Evolutionary conservation across 2,113 vertebrate species (phyloP).

Genomic region (Prunella himalayana): DNA sequence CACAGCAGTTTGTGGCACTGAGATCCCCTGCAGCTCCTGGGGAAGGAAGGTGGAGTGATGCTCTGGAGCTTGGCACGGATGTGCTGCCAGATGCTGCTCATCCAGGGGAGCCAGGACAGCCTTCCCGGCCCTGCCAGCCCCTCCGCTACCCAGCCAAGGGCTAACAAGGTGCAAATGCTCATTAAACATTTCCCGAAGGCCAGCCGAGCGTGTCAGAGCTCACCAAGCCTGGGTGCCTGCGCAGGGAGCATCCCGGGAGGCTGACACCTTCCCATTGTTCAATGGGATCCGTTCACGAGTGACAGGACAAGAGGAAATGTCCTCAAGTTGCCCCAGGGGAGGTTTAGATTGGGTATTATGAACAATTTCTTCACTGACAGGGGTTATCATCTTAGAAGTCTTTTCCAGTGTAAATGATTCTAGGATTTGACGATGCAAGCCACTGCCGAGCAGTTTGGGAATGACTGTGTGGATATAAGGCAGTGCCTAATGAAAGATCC

Average conservation of each 20-base stretch:
- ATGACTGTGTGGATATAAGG: fast-evolving
- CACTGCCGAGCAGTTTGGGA: not conserved
- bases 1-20: fast-evolving
- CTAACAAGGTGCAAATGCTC: not conserved
- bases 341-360: not conserved
- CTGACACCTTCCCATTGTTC: not conserved
- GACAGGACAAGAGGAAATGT: not conserved
- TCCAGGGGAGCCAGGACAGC: not conserved
- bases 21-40: fast-evolving
- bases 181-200: fast-evolving
- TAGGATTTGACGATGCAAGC: fast-evolving
- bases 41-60: not conserved
- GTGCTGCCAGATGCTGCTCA: not conserved
- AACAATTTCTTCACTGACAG: not conserved
- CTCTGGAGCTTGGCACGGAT: not conserved
- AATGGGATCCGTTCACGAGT: not conserved
- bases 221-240: fast-evolving
- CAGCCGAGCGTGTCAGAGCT: not conserved
- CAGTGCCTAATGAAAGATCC: not conserved
- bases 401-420: not conserved
- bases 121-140: not conserved
- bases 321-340: not conserved
- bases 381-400: not conserved
- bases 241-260: not conserved
- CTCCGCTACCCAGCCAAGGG: not conserved